These are phyloP conservation scores for Sphyrna mokarran DNA, from an alignment of 2,113 vertebrate species.

Conservation along the genomic window DNA sequence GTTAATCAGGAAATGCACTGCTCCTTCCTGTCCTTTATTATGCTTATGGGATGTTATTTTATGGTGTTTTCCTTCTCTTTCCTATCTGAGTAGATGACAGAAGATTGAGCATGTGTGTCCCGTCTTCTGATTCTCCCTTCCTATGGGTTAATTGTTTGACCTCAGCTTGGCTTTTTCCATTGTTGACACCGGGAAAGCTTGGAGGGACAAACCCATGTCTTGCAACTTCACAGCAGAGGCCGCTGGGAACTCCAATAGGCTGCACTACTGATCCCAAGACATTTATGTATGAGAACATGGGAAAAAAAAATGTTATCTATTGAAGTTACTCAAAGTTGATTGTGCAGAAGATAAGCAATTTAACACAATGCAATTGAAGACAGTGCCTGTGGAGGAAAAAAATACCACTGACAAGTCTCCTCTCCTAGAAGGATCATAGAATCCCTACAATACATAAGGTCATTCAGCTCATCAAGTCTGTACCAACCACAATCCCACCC, in stretches of 20 bases:
- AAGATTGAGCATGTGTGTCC: not conserved
- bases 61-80: not conserved
- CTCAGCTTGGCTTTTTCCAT: not conserved
- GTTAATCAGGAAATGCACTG: not conserved
- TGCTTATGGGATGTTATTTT: not conserved
- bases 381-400: not conserved
- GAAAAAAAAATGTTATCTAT: not conserved
- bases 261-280: not conserved
- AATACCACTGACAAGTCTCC: too few species aligned
- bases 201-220: not conserved
- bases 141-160: not conserved
- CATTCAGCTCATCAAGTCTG: too few species aligned
- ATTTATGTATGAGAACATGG: not conserved
- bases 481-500: too few species aligned
- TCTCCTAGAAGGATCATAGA: too few species aligned
- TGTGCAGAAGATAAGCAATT: not conserved
- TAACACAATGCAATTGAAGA: not conserved
- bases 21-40: not conserved
- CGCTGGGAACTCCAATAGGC: not conserved
- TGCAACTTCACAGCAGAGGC: not conserved
- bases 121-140: not conserved
- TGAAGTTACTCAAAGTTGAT: not conserved
- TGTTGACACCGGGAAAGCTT: not conserved
- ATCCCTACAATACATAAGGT: too few species aligned
- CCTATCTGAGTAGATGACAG: not conserved